Evolutionary conservation across 2,888 invertebrate genomes (phyloP).

Genomic region (Tanytarsus gracilentus): DNA sequence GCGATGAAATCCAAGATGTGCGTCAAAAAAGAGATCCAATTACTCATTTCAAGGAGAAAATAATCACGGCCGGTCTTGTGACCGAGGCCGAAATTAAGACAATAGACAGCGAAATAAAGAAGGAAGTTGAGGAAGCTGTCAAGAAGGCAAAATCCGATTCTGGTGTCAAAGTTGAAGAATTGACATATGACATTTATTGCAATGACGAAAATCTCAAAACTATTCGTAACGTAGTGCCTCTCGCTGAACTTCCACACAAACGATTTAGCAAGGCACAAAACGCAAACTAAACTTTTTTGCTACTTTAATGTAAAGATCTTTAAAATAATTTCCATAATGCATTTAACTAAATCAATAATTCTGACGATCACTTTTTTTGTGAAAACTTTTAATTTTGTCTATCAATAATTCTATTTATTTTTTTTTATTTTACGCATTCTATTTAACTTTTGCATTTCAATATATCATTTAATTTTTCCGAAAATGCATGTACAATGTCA

Average conservation of each 20-base stretch:
- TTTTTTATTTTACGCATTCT: no score
- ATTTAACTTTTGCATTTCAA: no score
- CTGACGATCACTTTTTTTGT: no score
- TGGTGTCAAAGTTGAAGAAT: conserved; percentile 61
- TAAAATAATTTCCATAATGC: no score
- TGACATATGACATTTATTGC: conserved; percentile 63
- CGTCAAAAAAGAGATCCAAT: conserved; percentile 90
- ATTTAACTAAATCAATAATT: no score
- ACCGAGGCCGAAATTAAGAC: conserved; percentile 82
- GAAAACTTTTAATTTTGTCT: no score
- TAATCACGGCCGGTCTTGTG: conserved; percentile 59
- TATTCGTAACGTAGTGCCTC: conserved; percentile 47
- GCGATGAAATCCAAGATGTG: conserved; percentile 91
- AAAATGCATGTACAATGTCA: no score
- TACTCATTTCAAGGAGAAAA: conserved; percentile 82
- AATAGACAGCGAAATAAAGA: conserved; percentile 69
- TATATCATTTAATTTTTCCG: no score
- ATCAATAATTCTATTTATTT: no score
- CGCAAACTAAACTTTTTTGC: conserved; percentile 28
- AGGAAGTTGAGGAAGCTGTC: conserved; percentile 70
- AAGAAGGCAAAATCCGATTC: conserved; percentile 60
- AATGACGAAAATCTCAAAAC: conserved; percentile 44
- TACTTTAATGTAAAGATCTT: no score
- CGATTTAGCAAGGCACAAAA: conserved; percentile 30
- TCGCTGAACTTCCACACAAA: conserved; percentile 28